Base-by-base conservation (phyloP, 2,113 vertebrate species). In the Choloepus hoffmanni region DNA sequence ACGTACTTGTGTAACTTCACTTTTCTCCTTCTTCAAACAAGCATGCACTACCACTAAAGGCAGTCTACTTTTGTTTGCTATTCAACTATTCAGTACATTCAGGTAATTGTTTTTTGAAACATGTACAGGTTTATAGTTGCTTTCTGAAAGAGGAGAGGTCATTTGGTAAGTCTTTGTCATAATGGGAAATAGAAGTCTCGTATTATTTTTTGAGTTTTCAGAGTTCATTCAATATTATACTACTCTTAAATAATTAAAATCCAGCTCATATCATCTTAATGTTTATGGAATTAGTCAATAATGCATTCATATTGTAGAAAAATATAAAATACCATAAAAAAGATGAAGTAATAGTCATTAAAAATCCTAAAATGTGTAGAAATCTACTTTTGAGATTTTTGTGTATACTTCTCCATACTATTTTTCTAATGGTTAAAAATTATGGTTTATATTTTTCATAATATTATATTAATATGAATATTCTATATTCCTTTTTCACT, bases 111-210 rank as follows among this genome's bases (percentile, higher is more conserved):
- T 45, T 90, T 90, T 78, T 36, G 19, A 67, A 9, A 12, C 28
- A 81, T 43, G 2, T 76, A 2, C 0, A 26, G 24, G 28, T 67
- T 40, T 5, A 43, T 9, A n/a, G 5, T 72, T 62, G 23, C 53
- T 86, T 10, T 15, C 21, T 76, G 7, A 0, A n/a, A 4, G 1
- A 0, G 0, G 74, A 70, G 3, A 13, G 24, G 0, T n/a, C 8
- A 53, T 21, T 65, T 74, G 87, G 16, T 86, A 43, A 50, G 10
- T 58, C 13, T 83, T 21, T 33, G 16, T 73, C 7, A 43, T n/a
- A 53, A 18, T 1, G 40, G 23, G 33, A 50, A 90, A 63, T 0
- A 79, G 36, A 76, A 76, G 2, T 82, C 11, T 53, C 26, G 0
- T 26, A 62, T 78, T 53, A 58, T 5, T 82, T 76, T 14, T 45